Evolutionary conservation across 2,797 vertebrate genomes (phyloP).

Genomic region (Poeciliopsis infans): DNA sequence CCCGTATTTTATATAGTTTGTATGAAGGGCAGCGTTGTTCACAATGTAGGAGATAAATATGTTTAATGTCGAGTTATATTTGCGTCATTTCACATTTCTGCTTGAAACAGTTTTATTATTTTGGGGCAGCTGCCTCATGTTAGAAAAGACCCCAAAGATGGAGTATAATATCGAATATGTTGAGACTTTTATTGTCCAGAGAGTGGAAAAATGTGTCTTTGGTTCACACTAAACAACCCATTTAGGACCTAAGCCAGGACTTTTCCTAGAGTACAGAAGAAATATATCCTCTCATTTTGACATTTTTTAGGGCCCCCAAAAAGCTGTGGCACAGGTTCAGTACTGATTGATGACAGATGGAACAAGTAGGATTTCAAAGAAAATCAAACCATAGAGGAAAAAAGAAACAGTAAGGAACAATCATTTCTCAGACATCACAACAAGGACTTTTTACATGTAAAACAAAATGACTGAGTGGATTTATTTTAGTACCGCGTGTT

Average conservation of each 20-base stretch:
- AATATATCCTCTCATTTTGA: not conserved
- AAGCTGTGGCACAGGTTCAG: not conserved
- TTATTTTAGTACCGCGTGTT: not conserved
- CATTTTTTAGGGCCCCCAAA: not conserved
- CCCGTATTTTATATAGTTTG: not conserved
- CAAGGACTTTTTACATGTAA: not conserved
- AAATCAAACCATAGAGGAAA: not conserved
- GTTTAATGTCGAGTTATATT: not conserved
- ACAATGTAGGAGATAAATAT: not conserved
- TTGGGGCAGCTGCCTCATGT: not conserved
- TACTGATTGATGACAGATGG: constrained; percentile 2
- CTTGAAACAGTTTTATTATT: not conserved
- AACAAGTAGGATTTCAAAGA: not conserved
- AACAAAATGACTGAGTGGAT: not conserved
- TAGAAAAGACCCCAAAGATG: too few relatives aligned
- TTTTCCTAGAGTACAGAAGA: not conserved
- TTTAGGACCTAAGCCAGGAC: not conserved
- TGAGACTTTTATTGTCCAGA: not conserved
- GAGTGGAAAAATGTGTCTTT: not conserved
- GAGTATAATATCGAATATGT: not conserved
- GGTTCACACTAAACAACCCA: not conserved
- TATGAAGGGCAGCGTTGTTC: not conserved
- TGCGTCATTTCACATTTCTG: not conserved
- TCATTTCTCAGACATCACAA: not conserved
- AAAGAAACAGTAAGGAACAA: not conserved